These are phyloP conservation scores for Aselliscus stoliczkanus DNA, from an alignment of 2,797 vertebrate species.

Conservation along the genomic window DNA sequence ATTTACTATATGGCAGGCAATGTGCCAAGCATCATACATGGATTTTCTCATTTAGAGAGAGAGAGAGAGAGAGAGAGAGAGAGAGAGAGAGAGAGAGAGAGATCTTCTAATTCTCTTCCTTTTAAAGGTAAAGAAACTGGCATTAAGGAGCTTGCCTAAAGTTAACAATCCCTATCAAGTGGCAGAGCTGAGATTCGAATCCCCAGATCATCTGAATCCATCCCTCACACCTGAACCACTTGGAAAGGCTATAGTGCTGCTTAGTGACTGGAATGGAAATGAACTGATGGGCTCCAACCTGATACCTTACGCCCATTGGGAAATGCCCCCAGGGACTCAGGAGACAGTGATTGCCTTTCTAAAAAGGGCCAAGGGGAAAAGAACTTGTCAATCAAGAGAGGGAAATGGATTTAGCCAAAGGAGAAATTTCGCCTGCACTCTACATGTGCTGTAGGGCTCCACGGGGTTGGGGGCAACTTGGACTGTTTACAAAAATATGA, in stretches of 20 bases:
- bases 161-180: neutral
- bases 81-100: no score
- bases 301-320: neutral
- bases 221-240: neutral
- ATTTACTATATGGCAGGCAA: neutral
- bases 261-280: neutral
- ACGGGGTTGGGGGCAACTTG: neutral
- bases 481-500: neutral
- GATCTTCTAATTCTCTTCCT: neutral
- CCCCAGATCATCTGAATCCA: neutral
- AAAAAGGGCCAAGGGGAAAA: neutral
- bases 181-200: neutral
- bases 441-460: neutral
- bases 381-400: neutral
- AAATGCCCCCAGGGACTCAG: neutral
- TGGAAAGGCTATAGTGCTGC: neutral
- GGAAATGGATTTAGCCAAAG: neutral
- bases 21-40: neutral
- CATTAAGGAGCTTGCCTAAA: neutral
- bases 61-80: no score
- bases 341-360: neutral
- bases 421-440: neutral
- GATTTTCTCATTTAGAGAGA: neutral
- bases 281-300: neutral
- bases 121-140: neutral